These are phyloP conservation scores for Microctonus hyperodae DNA, from an alignment of 2,888 invertebrate genomes.

Conservation along the genomic window DNA sequence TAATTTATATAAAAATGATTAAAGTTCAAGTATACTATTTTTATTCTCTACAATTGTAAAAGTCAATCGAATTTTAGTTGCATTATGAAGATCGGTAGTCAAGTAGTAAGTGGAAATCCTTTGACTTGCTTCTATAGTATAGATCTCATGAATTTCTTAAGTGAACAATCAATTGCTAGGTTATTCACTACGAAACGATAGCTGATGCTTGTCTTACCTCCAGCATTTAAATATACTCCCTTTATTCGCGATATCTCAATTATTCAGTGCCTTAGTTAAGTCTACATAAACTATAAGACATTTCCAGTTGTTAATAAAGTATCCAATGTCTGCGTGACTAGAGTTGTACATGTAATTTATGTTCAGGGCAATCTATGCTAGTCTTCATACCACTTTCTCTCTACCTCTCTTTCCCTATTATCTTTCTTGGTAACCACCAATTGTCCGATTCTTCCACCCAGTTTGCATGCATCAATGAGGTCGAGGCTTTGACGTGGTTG, in stretches of 20 bases:
- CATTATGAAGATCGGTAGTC: slow-evolving; percentile 34
- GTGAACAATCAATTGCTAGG: slow-evolving; percentile 33
- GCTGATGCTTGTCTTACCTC: slow-evolving; percentile 7
- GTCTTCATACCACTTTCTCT: background rate
- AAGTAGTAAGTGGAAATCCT: slow-evolving; percentile 26
- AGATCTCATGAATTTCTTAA: slow-evolving; percentile 29
- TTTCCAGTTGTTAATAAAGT: slow-evolving; percentile 31
- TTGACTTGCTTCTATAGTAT: slow-evolving; percentile 20
- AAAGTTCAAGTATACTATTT: no score
- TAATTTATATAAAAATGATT: no score
- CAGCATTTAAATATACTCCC: background rate
- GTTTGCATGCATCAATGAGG: slow-evolving; percentile 28
- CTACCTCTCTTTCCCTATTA: slow-evolving; percentile 1
- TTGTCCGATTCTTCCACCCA: slow-evolving; percentile 23
- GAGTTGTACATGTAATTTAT: slow-evolving; percentile 20
- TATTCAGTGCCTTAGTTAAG: slow-evolving; percentile 35
- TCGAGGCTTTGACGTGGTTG: slow-evolving; percentile 24
- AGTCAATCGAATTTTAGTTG: slow-evolving; percentile 5
- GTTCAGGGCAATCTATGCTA: background rate
- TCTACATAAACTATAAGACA: slow-evolving; percentile 20
- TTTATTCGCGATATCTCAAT: slow-evolving; percentile 29
- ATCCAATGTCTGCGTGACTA: slow-evolving; percentile 24
- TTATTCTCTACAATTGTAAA: background rate
- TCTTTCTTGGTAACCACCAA: slow-evolving; percentile 12
- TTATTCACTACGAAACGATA: slow-evolving; percentile 22